Conservation (phyloP, 2,113 vertebrate genomes). For the Collichthys lucidus region DNA sequence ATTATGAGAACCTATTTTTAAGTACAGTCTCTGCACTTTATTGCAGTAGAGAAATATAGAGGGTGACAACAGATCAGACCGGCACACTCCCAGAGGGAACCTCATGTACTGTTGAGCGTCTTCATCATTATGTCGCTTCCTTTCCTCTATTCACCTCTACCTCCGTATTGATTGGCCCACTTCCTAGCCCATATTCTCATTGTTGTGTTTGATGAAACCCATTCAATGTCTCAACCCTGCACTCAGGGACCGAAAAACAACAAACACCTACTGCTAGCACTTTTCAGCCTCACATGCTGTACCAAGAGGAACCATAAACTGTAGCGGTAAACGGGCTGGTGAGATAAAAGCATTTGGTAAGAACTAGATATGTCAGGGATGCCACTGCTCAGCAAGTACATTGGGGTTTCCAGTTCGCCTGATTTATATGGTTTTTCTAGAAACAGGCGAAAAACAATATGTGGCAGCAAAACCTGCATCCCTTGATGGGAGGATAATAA, state of each 20-base stretch:
- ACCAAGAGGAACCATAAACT: too few relatives aligned
- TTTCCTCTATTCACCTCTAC: neutral
- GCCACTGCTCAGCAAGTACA: neutral
- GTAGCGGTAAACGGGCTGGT: neutral
- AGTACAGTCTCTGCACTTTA: neutral
- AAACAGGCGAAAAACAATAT: neutral
- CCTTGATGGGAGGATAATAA: neutral
- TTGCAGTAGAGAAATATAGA: slow-evolving; percentile 4
- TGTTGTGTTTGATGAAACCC: neutral
- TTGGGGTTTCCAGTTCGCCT: too few relatives aligned
- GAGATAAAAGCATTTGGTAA: neutral
- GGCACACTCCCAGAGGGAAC: slow-evolving; percentile 1
- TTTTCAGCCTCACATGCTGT: neutral
- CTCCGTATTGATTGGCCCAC: slow-evolving; percentile 34
- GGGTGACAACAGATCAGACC: neutral
- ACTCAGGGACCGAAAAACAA: neutral
- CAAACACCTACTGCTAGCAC: neutral
- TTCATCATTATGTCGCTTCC: slow-evolving; percentile 31
- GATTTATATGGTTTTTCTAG: neutral
- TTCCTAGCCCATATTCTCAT: slow-evolving; percentile 16
- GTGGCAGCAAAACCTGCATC: neutral
- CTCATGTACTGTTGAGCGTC: slow-evolving; percentile 7
- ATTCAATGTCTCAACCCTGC: neutral
- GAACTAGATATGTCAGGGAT: neutral
- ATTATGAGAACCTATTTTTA: neutral